A percentile compares a stretch with the other conserved stretches of the same genome.
These are phyloP conservation scores for Peromyscus californicus DNA, from an alignment of 2,113 vertebrate species.

Conservation along the genomic window DNA sequence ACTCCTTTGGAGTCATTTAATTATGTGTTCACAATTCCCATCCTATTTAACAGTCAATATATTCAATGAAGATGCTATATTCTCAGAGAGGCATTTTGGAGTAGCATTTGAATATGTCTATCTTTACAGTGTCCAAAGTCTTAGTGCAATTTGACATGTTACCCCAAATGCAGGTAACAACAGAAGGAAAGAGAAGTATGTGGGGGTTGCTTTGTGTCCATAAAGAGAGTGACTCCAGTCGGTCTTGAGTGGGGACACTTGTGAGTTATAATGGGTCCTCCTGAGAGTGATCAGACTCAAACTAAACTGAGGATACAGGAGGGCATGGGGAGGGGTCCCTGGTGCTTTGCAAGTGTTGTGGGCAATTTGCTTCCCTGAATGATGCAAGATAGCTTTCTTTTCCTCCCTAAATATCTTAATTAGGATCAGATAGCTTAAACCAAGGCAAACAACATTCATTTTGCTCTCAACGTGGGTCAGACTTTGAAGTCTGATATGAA, in stretches of 20 bases:
- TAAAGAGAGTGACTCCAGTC: background rate
- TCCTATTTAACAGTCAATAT: conserved; percentile 51
- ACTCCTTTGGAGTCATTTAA: conserved; percentile 48
- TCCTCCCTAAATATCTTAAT: background rate
- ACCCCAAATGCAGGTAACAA: conserved; percentile 47
- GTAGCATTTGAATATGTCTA: conserved; percentile 50
- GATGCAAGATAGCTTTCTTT: conserved; percentile 37
- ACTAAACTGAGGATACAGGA: background rate
- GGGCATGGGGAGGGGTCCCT: conserved; percentile 31
- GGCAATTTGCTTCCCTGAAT: conserved; percentile 33
- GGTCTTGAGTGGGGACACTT: conserved; percentile 44
- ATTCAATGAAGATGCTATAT: conserved; percentile 58
- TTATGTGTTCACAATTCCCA: conserved; percentile 31
- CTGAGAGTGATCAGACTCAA: conserved; percentile 54
- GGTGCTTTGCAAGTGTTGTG: background rate
- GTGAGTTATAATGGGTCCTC: conserved; percentile 62
- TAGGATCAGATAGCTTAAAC: conserved; percentile 20
- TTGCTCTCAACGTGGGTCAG: background rate
- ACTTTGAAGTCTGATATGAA: conserved; percentile 57
- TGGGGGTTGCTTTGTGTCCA: background rate
- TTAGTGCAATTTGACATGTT: conserved; percentile 50
- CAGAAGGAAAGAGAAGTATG: background rate
- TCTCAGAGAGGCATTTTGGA: conserved; percentile 40
- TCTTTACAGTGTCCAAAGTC: conserved; percentile 57
- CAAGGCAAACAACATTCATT: conserved; percentile 21